Conservation (phyloP, 2,888 invertebrate species). For the Drosophila yooni region DNA sequence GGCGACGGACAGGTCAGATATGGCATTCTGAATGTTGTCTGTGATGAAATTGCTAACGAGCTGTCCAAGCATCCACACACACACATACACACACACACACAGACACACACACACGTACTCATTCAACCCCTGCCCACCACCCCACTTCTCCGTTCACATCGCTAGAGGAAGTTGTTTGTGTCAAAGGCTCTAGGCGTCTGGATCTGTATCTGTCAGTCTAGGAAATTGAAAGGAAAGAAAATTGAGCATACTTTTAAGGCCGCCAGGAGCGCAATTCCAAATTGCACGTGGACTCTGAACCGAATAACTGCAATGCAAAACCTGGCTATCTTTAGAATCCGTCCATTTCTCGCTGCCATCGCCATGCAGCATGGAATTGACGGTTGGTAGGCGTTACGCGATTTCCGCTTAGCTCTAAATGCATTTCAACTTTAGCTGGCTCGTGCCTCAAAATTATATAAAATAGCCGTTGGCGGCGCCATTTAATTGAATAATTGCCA, state of each 20-base stretch:
- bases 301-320: conserved; percentile 6
- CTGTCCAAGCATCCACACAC: conserved; percentile 22
- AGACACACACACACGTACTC: neutral
- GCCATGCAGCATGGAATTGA: neutral
- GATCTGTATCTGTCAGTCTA: conserved; percentile 51
- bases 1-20: conserved; percentile 2
- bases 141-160: neutral
- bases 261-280: conserved; percentile 17
- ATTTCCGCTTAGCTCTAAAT: conserved; percentile 63
- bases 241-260: conserved; percentile 63
- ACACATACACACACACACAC: neutral
- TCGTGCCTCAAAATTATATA: conserved; percentile 62
- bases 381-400: conserved; percentile 46
- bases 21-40: conserved; percentile 17
- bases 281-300: conserved; percentile 39
- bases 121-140: neutral
- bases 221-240: conserved; percentile 69
- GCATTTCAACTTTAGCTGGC: conserved; percentile 53
- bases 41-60: conserved; percentile 69
- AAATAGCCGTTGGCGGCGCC: conserved; percentile 51
- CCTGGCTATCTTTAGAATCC: neutral
- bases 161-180: conserved; percentile 63
- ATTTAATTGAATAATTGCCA: conserved; percentile 77
- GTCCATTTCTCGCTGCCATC: neutral
- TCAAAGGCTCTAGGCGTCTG: conserved; percentile 47